Evolutionary conservation across 2,888 invertebrate species (phyloP).

Genomic region (Drosophila aldrichi): DNA sequence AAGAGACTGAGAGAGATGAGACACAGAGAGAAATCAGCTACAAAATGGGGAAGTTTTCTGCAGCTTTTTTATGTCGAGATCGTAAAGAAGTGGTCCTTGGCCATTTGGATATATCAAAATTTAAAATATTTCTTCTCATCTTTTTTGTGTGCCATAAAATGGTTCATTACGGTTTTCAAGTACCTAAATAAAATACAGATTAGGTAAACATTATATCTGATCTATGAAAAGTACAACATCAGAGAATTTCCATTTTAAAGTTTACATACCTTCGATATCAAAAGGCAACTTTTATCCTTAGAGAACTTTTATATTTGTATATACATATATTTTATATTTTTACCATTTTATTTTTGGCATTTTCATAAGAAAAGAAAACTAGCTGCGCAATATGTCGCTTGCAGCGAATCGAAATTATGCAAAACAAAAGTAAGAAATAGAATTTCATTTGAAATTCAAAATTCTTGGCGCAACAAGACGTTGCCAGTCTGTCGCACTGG

Average conservation of each 20-base stretch:
- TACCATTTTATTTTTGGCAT: not conserved
- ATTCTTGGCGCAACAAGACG: conserved; percentile 30
- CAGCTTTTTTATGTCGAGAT: conserved; percentile 41
- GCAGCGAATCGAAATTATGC: conserved; percentile 52
- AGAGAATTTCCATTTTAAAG: not conserved
- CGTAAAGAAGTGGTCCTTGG: conserved; percentile 38
- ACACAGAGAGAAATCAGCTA: not conserved
- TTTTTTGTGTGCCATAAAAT: conserved; percentile 30
- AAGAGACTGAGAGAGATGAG: not conserved
- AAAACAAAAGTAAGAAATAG: conserved; percentile 73
- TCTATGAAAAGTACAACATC: not conserved
- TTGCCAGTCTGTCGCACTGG: conserved; percentile 34
- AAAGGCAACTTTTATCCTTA: too few relatives aligned
- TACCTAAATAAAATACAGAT: conserved; percentile 13
- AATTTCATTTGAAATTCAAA: conserved; percentile 70
- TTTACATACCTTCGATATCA: too few relatives aligned
- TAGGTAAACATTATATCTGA: conserved; percentile 1
- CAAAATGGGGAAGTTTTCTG: conserved; percentile 13
- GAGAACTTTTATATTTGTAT: too few relatives aligned
- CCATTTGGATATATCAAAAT: conserved; percentile 29
- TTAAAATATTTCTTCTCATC: conserved; percentile 3
- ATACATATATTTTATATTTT: not conserved
- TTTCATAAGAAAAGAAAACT: conserved; percentile 34
- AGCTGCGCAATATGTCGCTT: conserved; percentile 49
- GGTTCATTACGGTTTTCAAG: conserved; percentile 13